phyloP scores from a whole-genome alignment of 1,140 invertebrate species.

The Drosophila watanabei region DNA sequence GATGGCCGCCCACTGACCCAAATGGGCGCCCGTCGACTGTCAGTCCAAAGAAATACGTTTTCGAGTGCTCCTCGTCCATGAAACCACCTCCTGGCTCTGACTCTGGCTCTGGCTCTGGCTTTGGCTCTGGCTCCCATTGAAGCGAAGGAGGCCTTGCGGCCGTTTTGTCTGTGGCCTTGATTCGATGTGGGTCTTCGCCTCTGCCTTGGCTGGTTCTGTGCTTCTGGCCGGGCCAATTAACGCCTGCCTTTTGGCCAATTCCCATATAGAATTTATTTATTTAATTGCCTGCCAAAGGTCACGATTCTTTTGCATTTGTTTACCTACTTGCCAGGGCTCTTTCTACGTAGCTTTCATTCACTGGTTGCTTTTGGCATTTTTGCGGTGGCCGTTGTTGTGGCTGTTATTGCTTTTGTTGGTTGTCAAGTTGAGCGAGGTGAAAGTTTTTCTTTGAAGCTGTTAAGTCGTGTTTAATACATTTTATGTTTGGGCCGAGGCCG shows the following conservation, averaged over 20 bases:
- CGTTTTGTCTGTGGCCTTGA: constrained; percentile 68
- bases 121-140: constrained; percentile 1
- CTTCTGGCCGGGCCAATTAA: constrained; percentile 61
- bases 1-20: constrained; percentile 75
- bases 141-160: constrained; percentile 30
- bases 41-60: constrained; percentile 70
- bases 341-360: constrained; percentile 43
- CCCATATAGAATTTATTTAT: constrained; percentile 55
- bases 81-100: constrained; percentile 2
- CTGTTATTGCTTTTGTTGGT: constrained; percentile 55
- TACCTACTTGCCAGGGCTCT: constrained; percentile 24
- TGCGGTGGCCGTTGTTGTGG: constrained; percentile 54
- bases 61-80: constrained; percentile 20
- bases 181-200: constrained; percentile 56
- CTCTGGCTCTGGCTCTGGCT: neutral
- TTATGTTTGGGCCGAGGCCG: constrained; percentile 45
- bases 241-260: constrained; percentile 51
- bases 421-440: constrained; percentile 63
- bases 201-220: constrained; percentile 4
- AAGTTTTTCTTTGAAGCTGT: constrained; percentile 68
- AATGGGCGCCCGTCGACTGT: constrained; percentile 59
- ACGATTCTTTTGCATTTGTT: constrained; percentile 39
- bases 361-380: constrained; percentile 45
- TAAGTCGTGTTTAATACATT: constrained; percentile 76
- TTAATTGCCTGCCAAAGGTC: constrained; percentile 64